Percentiles rank a stretch among this genome's conserved stretches.
Conservation (phyloP, 2,888 invertebrate species). For the Tetramorium bicarinatum region DNA sequence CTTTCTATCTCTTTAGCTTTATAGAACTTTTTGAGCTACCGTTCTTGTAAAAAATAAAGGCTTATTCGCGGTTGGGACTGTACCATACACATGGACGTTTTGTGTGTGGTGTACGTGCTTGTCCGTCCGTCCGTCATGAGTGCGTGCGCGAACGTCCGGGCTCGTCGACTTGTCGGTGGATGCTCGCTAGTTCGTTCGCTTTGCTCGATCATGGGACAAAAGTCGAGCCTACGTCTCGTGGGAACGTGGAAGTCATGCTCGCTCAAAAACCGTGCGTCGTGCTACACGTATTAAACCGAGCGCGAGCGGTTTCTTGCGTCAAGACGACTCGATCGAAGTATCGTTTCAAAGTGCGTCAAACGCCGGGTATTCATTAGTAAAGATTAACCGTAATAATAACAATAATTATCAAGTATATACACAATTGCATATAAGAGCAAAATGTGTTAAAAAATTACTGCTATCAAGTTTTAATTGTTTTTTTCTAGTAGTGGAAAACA, state of each 20-base stretch:
- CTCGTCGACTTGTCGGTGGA: constrained; percentile 67
- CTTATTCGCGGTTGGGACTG: constrained; percentile 67
- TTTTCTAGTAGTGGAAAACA: not conserved
- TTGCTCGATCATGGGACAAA: constrained; percentile 78
- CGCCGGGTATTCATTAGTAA: not conserved
- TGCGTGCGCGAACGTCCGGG: constrained; percentile 74
- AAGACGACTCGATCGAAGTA: not conserved
- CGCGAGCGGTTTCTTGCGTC: constrained; percentile 25
- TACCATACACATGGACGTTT: constrained; percentile 67
- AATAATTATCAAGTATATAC: not conserved
- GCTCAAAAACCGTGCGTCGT: constrained; percentile 70
- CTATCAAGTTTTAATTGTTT: not conserved
- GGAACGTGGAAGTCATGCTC: constrained; percentile 79
- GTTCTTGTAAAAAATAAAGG: not conserved
- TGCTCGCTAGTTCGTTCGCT: constrained; percentile 69
- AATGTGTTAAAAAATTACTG: not conserved
- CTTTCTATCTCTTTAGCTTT: not conserved
- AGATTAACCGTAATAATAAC: not conserved
- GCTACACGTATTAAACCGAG: constrained; percentile 62
- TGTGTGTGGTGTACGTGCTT: constrained; percentile 58
- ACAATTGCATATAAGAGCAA: not conserved
- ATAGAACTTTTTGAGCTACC: not conserved
- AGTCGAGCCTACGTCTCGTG: constrained; percentile 78
- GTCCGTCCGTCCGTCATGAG: constrained; percentile 71
- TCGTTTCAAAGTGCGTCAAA: not conserved